phyloP scores from a whole-genome alignment of 2,888 invertebrate genomes.

The Lochmaea capreae region DNA sequence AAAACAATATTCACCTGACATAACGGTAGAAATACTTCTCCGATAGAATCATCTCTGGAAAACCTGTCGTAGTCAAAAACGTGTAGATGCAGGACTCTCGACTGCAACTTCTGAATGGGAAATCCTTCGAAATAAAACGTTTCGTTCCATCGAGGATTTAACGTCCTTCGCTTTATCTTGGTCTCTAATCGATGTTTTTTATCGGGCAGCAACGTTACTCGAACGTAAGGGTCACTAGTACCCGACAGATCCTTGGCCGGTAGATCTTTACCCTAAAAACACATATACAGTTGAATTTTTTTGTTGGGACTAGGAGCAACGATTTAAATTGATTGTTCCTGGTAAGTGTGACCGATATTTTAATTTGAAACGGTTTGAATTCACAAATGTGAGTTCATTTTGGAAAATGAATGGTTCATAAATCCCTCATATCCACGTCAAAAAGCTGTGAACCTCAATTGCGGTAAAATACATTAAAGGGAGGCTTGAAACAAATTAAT shows the following conservation, averaged over 20 bases:
- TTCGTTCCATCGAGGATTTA: conserved; percentile 94
- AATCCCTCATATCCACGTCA: neutral
- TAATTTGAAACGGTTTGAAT: too few relatives aligned
- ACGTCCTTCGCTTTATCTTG: conserved; percentile 89
- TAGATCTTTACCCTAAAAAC: conserved; percentile 88
- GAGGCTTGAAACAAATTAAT: neutral
- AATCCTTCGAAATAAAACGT: conserved; percentile 96
- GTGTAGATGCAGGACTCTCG: conserved; percentile 90
- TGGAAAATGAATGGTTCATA: neutral
- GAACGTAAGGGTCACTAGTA: conserved; percentile 92
- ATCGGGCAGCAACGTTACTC: conserved; percentile 89
- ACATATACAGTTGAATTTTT: neutral
- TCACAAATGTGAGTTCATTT: neutral
- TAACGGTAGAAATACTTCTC: conserved; percentile 90
- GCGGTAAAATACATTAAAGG: neutral
- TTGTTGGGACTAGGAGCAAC: neutral
- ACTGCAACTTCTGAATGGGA: conserved; percentile 92
- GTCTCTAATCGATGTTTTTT: conserved; percentile 93
- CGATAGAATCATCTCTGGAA: conserved; percentile 93
- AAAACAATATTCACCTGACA: conserved; percentile 81
- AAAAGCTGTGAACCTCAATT: neutral
- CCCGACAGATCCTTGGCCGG: conserved; percentile 94
- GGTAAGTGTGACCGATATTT: too few relatives aligned
- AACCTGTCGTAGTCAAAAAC: conserved; percentile 96
- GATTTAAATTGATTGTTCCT: too few relatives aligned